Percentiles rank a stretch among this genome's conserved stretches.
These are phyloP conservation scores for Idaea biselata DNA, from an alignment of 2,888 invertebrate species.

Conservation along the genomic window DNA sequence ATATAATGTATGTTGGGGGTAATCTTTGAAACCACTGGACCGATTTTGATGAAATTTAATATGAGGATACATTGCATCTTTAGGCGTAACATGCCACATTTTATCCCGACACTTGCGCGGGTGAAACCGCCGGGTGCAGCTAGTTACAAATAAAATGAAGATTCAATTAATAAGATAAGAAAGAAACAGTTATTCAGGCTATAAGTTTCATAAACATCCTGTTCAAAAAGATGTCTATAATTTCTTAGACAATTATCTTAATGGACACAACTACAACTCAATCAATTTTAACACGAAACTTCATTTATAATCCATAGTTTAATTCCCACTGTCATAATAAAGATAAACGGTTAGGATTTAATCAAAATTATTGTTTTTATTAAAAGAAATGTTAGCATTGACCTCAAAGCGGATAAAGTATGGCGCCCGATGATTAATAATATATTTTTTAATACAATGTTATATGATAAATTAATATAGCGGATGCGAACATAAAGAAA, in stretches of 20 bases:
- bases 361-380: conserved; percentile 3
- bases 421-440: conserved; percentile 3
- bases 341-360: neutral
- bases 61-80: too few relatives aligned
- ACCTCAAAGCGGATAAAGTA: neutral
- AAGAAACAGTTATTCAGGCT: neutral
- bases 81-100: too few relatives aligned
- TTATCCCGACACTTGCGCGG: too few relatives aligned
- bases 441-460: neutral
- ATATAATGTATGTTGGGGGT: too few relatives aligned
- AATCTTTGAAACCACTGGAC: too few relatives aligned
- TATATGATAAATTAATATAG: conserved; percentile 3
- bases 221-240: neutral
- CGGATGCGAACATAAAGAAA: neutral
- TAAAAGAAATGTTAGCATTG: conserved; percentile 4
- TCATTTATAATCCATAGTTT: neutral
- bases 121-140: too few relatives aligned
- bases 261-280: neutral
- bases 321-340: neutral
- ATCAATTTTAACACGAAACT: neutral
- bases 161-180: neutral
- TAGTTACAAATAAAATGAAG: too few relatives aligned
- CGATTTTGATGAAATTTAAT: too few relatives aligned
- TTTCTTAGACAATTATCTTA: neutral
- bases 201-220: neutral